Base-by-base conservation (phyloP, 2,113 vertebrate species). In the Eira barbara region DNA sequence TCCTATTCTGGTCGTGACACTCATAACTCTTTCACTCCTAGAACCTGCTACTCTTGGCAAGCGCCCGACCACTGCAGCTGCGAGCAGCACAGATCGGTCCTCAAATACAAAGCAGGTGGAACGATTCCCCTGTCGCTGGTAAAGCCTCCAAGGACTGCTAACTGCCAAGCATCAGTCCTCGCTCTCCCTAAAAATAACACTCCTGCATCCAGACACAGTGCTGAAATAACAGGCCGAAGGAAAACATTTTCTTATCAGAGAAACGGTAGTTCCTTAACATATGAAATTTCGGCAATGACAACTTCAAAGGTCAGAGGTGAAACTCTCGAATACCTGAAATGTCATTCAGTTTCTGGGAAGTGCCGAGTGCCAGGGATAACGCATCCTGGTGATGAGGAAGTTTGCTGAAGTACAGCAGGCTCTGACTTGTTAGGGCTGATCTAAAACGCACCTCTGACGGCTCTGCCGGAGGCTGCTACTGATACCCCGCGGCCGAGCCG, bases 401-500 rank as follows among this genome's bases (percentile, higher is more conserved):
- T n/a, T 71, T 49, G 14, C 36, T 52, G 17, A 57, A 59, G 82
- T 76, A 83, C 13, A 39, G 52, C 27, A 67, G 87, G 23, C 31
- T 61, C 79, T n/a, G 36, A 13, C 45, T 1, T 15, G 29, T 36
- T 78, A 57, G 1, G 7, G 39, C 47, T 81, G 21, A 73, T n/a
- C 61, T 71, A 12, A 57, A 34, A 34, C 59, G 20, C 3, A 14
- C 8, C 34, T 12, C 36, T 20, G 13, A 31, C 17, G 36, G 47
- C 81, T 92, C 45, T 47, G 63, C 88, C 36, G 4, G 29, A 36
- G 61, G 49, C 13, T 34, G 27, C 13, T 25, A 29, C 49, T 0
- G 3, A 4, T 0, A 7, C 2, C 65, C 39, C 11, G 15, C 10
- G 25, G 23, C 5, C 12, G 21, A 39, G 12, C 67, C 10, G 29